A percentile compares a stretch with the other conserved stretches of the same genome.
phyloP scores from a whole-genome alignment of 2,113 vertebrate species.

The Crotalus horridus region DNA sequence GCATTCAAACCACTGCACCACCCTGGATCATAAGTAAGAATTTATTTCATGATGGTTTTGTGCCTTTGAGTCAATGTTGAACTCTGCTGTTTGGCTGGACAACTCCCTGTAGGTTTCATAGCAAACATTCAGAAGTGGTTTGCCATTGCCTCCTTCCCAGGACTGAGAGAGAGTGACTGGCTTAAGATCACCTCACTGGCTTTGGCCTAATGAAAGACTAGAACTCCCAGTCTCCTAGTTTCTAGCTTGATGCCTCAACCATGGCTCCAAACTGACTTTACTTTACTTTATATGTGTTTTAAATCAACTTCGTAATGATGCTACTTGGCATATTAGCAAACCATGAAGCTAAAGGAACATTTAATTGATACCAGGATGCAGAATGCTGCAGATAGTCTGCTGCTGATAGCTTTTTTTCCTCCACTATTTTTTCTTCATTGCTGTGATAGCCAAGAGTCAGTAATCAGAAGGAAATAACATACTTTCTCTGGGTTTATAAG shows the following conservation, averaged over 20 bases:
- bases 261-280: not conserved
- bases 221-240: not conserved
- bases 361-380: not conserved
- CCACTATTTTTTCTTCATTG: not conserved
- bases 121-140: not conserved
- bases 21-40: not conserved
- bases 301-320: not conserved
- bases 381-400: not conserved
- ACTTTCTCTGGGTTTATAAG: not conserved
- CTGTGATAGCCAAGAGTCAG: not conserved
- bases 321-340: not conserved
- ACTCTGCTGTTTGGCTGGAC: not conserved
- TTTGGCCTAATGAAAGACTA: not conserved
- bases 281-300: not conserved
- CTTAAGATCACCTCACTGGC: not conserved
- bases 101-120: not conserved
- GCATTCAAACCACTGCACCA: too few species aligned
- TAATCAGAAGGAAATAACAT: not conserved
- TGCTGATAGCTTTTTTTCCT: not conserved
- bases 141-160: not conserved
- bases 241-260: not conserved
- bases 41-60: not conserved
- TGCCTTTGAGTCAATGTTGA: not conserved
- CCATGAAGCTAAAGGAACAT: not conserved
- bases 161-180: not conserved